Percentiles rank a stretch among this genome's conserved stretches.
phyloP scores from a whole-genome alignment of 2,797 vertebrate genomes.

The Toxotes lorentzi region DNA sequence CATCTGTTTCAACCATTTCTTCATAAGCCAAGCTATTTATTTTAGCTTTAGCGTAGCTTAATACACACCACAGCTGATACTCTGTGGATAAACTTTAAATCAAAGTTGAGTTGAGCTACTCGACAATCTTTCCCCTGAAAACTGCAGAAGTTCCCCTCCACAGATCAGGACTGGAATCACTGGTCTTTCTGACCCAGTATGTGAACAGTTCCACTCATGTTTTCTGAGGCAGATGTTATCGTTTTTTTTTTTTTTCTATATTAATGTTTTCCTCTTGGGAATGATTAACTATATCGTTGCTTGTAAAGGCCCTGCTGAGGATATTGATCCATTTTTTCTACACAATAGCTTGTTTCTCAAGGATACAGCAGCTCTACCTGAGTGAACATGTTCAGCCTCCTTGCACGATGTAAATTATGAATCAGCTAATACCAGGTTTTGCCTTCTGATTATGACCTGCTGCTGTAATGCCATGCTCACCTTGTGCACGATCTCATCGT shows the following conservation, averaged over 20 bases:
- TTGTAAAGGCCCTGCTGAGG: not conserved
- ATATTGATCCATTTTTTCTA: slow-evolving; percentile 35
- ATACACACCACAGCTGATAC: not conserved
- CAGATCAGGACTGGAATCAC: not conserved
- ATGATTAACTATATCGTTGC: slow-evolving; percentile 16
- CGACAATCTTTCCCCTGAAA: no score
- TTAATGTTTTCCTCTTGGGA: not conserved
- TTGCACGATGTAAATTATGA: slow-evolving; percentile 45
- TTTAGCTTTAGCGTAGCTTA: not conserved
- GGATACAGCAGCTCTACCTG: slow-evolving; percentile 10
- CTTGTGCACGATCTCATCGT: slow-evolving; percentile 26
- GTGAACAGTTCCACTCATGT: not conserved
- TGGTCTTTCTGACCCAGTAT: no score
- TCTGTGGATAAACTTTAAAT: no score
- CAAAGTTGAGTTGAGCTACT: no score
- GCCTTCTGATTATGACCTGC: slow-evolving; percentile 43
- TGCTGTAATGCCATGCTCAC: slow-evolving; percentile 50
- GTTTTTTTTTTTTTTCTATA: not conserved
- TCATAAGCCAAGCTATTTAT: not conserved
- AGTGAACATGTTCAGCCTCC: slow-evolving; percentile 18
- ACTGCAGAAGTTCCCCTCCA: no score
- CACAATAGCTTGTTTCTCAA: slow-evolving; percentile 28
- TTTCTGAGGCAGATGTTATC: not conserved
- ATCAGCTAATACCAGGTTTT: slow-evolving; percentile 39
- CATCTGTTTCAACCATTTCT: not conserved